These are phyloP conservation scores for Bubalus kerabau DNA, from an alignment of 2,113 vertebrate genomes.

Conservation along the genomic window DNA sequence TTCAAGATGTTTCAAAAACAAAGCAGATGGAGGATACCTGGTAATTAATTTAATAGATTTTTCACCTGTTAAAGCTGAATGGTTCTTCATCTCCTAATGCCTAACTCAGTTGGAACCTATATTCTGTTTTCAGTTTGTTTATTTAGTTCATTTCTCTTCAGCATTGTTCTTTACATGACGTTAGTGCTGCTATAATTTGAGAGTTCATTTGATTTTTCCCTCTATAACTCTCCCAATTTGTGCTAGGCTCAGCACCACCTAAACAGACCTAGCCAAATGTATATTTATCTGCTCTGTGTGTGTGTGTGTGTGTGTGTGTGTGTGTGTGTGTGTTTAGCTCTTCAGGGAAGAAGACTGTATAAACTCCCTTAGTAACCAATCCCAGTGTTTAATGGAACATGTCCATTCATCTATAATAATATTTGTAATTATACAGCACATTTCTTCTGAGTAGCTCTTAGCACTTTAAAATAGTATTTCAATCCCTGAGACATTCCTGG, in stretches of 20 bases:
- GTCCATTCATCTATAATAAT: conserved; percentile 58
- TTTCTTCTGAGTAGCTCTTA: conserved; percentile 68
- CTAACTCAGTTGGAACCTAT: background rate
- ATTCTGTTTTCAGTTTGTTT: background rate
- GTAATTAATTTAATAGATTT: background rate
- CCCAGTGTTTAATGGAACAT: conserved; percentile 54
- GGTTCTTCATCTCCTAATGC: background rate
- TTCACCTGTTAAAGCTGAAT: background rate
- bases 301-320: background rate
- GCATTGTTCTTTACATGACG: background rate
- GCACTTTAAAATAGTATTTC: conserved; percentile 64
- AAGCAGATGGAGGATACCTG: background rate
- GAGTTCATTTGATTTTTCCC: background rate
- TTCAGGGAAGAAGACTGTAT: background rate
- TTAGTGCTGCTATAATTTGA: background rate
- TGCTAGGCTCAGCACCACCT: background rate
- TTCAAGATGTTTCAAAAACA: background rate
- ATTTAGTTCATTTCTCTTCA: background rate
- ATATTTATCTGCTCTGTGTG: background rate
- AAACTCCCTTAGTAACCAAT: conserved; percentile 38
- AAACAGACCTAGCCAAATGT: background rate
- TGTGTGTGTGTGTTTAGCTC: background rate
- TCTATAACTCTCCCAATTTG: background rate
- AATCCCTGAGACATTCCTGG: conserved; percentile 24
- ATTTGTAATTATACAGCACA: conserved; percentile 71